Percentiles rank a stretch among this genome's conserved stretches.
These are phyloP conservation scores for Luscinia luscinia DNA, from an alignment of 2,797 vertebrate genomes.

Conservation along the genomic window DNA sequence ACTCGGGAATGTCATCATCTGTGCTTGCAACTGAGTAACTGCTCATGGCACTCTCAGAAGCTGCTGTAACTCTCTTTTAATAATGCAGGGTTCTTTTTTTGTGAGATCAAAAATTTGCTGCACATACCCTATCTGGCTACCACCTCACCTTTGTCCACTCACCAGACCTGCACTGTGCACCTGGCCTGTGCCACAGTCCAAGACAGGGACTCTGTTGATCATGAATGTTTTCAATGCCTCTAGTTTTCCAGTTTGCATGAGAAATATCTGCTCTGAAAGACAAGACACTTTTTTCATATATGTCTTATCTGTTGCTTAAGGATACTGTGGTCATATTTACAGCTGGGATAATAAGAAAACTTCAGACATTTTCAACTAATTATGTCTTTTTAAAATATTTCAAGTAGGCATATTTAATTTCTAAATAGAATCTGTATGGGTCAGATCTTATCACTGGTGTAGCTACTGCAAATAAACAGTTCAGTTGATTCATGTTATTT, in stretches of 20 bases:
- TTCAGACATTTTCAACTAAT: not conserved
- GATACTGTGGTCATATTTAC: not conserved
- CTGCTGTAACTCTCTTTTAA: not conserved
- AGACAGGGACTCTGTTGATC: not conserved
- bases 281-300: not conserved
- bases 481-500: not conserved
- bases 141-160: not conserved
- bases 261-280: not conserved
- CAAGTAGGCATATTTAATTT: not conserved
- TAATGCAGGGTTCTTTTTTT: not conserved
- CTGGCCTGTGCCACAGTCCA: not conserved
- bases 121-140: not conserved
- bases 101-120: not conserved
- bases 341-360: not conserved
- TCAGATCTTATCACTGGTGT: not conserved
- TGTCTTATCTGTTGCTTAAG: not conserved
- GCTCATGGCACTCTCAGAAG: not conserved
- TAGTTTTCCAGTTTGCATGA: not conserved
- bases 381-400: not conserved
- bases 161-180: not conserved
- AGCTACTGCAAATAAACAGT: not conserved
- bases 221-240: not conserved
- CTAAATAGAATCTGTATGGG: not conserved
- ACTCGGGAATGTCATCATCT: not conserved
- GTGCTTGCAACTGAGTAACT: not conserved